Percentiles rank a stretch among this genome's conserved stretches.
Conservation (phyloP, 92 coral and sea anemone genomes). For the Epizoanthus fatuus region DNA sequence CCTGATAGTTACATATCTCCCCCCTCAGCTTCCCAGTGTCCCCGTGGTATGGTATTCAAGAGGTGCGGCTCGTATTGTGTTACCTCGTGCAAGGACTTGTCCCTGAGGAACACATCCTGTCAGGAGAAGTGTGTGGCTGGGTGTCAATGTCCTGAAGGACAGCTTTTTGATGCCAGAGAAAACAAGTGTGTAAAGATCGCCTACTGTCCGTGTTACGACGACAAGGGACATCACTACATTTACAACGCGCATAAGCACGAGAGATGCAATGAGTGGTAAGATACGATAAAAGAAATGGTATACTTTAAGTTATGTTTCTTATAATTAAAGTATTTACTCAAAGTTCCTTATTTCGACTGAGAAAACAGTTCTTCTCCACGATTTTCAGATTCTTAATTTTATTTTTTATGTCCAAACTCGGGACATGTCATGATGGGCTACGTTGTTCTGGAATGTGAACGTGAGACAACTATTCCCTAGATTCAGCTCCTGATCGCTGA, state of each 20-base stretch:
- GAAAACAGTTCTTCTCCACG: not conserved
- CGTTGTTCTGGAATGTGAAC: too few relatives aligned
- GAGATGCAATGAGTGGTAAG: conserved; percentile 82
- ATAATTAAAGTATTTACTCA: not conserved
- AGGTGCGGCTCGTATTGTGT: conserved; percentile 85
- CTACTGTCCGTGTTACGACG: conserved; percentile 78
- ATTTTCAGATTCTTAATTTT: not conserved
- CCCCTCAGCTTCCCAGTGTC: conserved; percentile 51
- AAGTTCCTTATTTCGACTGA: not conserved
- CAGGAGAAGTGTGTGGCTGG: conserved; percentile 79
- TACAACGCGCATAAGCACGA: conserved; percentile 68
- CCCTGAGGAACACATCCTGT: conserved; percentile 72
- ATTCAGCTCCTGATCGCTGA: too few relatives aligned
- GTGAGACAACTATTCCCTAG: too few relatives aligned
- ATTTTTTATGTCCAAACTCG: too few relatives aligned
- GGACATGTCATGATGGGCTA: too few relatives aligned
- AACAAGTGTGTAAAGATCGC: conserved; percentile 74
- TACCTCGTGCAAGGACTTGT: conserved; percentile 83
- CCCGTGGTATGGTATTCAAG: conserved; percentile 66
- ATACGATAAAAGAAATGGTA: not conserved
- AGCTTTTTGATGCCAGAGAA: conserved; percentile 73
- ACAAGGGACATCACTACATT: conserved; percentile 63
- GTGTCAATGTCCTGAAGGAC: conserved; percentile 81
- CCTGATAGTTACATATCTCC: too few relatives aligned
- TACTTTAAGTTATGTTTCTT: not conserved